Evolutionary conservation across 1,140 invertebrate genomes (phyloP), one percentile per base, ranked within the genome.

Genomic region (Meloidogyne chitwoodi): DNA sequence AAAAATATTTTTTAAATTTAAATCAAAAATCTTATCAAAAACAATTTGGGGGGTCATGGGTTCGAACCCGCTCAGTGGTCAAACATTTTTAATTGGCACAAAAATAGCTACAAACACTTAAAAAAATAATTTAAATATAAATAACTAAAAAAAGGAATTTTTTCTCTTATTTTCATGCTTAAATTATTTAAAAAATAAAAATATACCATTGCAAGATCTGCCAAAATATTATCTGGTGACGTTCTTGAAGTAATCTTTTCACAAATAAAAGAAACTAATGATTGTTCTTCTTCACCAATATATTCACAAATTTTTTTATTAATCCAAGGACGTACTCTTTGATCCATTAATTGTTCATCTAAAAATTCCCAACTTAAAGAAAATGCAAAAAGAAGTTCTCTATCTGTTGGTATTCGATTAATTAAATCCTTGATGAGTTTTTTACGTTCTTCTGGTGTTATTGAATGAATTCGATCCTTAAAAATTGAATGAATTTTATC

Each of bases 261-360:
- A 90, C 96, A 98, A 86, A 99, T 98, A 90, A 99, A 99, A 89
- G 98, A 94, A 14, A 97, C 94, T 70, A 99, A 89, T 14, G 94
- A 95, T n/a, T 94, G 93, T 89, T 99, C 96, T 56, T 96, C 95
- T 88, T 99, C 96, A 64, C 96, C 96, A 87, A 99, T 98, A 89
- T 98, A 98, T 90, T 98, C 95, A 78, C 97, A 93, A 78, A 99
- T 98, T 89, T 99, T 99, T 89, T 98, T 99, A 89, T 96, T 97
- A 75, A 99, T 95, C 96, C 96, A 99, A 67, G 96, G 96, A 82
- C 94, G 91, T 88, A 99, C 96, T 87, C 95, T 91, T 87, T 93
- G 94, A 88, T 98, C 94, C 93, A 98, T 97, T 80, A 98, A 89
- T 82, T 92, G 91, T 88, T 91, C 91, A 88, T 93, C 92, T 71